phyloP scores from a whole-genome alignment of 2,797 vertebrate species.

The Fratercula arctica region DNA sequence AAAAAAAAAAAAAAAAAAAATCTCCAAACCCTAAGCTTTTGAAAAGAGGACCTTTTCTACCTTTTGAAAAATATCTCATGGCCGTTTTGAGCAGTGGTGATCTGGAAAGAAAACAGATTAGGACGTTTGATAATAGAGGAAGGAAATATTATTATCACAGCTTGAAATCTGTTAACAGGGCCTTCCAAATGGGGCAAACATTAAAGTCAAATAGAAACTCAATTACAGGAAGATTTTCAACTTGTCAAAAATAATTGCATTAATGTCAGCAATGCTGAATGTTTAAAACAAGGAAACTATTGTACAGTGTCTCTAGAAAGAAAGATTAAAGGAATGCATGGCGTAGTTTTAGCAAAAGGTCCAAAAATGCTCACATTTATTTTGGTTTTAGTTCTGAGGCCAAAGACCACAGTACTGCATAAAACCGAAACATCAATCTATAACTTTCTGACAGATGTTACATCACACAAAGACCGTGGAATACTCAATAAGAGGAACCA shows the following conservation, averaged over 20 bases:
- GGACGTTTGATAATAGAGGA: slow-evolving; percentile 71
- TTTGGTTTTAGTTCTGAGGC: slow-evolving; percentile 61
- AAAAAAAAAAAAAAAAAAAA: background rate
- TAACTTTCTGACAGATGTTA: slow-evolving; percentile 46
- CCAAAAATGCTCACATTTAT: slow-evolving; percentile 57
- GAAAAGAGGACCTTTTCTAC: slow-evolving; percentile 29
- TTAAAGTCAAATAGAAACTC: slow-evolving; percentile 78
- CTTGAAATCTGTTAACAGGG: slow-evolving; percentile 75
- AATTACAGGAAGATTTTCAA: slow-evolving; percentile 80
- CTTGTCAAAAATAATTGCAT: slow-evolving; percentile 79
- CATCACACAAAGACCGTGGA: slow-evolving; percentile 28
- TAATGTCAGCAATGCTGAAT: slow-evolving; percentile 70
- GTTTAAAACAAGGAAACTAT: slow-evolving; percentile 72
- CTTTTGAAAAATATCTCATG: slow-evolving; percentile 63
- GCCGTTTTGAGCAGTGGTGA: slow-evolving; percentile 32
- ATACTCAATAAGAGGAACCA: slow-evolving; percentile 19
- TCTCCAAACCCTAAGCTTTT: background rate
- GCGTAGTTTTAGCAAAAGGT: background rate
- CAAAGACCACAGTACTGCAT: slow-evolving; percentile 57
- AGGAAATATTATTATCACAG: slow-evolving; percentile 79
- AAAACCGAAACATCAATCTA: slow-evolving; percentile 31
- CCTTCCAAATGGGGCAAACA: slow-evolving; percentile 69
- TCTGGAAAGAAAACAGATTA: slow-evolving; percentile 76
- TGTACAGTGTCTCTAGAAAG: slow-evolving; percentile 57
- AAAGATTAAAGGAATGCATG: slow-evolving; percentile 65